These are phyloP conservation scores for Anguilla marmorata DNA, from an alignment of 2,797 vertebrate genomes.

Conservation along the genomic window DNA sequence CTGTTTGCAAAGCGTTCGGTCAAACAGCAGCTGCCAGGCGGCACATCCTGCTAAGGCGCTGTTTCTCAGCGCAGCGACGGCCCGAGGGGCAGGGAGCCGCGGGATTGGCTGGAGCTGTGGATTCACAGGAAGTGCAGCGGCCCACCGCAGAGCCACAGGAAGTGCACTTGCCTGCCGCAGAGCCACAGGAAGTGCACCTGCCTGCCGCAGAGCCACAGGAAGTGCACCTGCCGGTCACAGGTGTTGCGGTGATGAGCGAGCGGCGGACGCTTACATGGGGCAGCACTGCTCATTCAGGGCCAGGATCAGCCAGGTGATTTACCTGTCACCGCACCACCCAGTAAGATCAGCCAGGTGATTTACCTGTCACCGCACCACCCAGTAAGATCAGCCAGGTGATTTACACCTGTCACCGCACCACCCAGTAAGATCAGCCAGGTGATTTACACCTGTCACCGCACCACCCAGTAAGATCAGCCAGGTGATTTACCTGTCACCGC, in stretches of 20 bases:
- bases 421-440: neutral
- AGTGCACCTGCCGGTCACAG: neutral
- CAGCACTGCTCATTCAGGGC: neutral
- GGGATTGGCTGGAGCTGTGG: neutral
- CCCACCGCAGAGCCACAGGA: neutral
- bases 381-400: neutral
- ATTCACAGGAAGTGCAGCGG: too few species aligned
- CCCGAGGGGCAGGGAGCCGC: neutral
- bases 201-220: neutral
- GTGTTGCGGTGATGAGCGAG: neutral
- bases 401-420: conserved; percentile 4
- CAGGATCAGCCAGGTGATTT: conserved; percentile 4
- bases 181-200: neutral
- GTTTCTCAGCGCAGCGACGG: neutral
- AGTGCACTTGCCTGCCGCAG: neutral
- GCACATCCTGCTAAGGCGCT: neutral
- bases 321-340: neutral
- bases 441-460: conserved; percentile 16
- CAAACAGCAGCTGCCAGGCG: neutral
- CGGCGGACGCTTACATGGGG: neutral
- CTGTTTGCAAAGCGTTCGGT: neutral
- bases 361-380: neutral
- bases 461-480: too few species aligned
- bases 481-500: conserved; percentile 15
- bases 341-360: neutral